Evolutionary conservation across 1,140 invertebrate species (phyloP), one percentile per base, ranked within the genome.

Genomic region (Bradynema listronoti): DNA sequence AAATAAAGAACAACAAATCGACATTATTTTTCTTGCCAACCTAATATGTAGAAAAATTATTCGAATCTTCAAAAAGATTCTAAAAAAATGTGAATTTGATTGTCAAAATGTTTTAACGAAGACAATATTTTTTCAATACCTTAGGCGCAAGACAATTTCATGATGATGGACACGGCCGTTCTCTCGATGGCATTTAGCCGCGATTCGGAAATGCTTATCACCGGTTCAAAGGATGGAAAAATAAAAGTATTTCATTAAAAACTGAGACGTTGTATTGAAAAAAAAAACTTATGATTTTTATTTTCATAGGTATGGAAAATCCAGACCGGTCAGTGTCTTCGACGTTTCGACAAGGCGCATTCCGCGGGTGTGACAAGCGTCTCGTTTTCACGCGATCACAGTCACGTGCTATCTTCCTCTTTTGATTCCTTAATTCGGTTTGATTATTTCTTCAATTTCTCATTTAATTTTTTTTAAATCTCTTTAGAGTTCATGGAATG

Each of bases 91-190:
- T n/a, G n/a, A n/a, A n/a, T n/a, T n/a, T n/a, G n/a, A n/a, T n/a
- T n/a, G n/a, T n/a, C n/a, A n/a, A n/a, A n/a, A n/a, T n/a, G n/a
- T n/a, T n/a, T 58, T 25, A 55, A 25, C 7, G 7, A 64, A 45
- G 16, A 14, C 7, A 9, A 56, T 27, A n/a, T 42, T 54, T 66
- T 70, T n/a, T n/a, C n/a, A n/a, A n/a, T n/a, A n/a, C n/a, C n/a
- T 77, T 58, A 54, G 66, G 71, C 76, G 1, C 69, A 90, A 83
- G 93, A 98, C 67, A 92, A 90, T 78, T 97, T 92, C 80, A 98
- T 99, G 93, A 90, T 96, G 87, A 98, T 98, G 93, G 92, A 97
- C 69, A 88, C 91, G 78, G 91, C 94, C 4, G 92, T 98, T 22
- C 81, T 98, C 16, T 89, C 89, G 71, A 83, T 99, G 72, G 81